phyloP scores from a whole-genome alignment of 2,888 invertebrate species.

The Trichogramma dendrolimi region DNA sequence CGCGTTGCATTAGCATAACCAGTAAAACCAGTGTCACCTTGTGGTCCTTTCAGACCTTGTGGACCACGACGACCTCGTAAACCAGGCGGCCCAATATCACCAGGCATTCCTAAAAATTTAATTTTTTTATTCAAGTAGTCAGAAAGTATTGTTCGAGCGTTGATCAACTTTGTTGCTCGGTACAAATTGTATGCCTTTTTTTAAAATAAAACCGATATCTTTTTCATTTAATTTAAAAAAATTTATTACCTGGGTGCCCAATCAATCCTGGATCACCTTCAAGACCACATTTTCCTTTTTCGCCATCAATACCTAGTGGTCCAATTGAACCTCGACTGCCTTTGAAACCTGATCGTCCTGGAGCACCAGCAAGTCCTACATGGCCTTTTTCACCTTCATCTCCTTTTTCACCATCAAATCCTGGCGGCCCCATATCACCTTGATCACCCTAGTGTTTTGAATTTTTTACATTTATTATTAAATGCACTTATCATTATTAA shows the following conservation, averaged over 20 bases:
- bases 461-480: background rate
- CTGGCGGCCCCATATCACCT: conserved; percentile 52
- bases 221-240: background rate
- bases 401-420: conserved; percentile 63
- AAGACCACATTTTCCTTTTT: conserved; percentile 49
- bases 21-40: conserved; percentile 54
- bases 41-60: conserved; percentile 57
- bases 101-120: conserved; percentile 44
- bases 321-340: conserved; percentile 55
- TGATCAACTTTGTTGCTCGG: background rate
- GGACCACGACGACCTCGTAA: conserved; percentile 57
- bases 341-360: conserved; percentile 55
- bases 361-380: conserved; percentile 39
- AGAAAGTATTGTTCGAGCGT: conserved; percentile 1
- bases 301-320: conserved; percentile 48
- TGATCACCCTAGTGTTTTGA: conserved; percentile 41
- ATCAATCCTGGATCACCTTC: conserved; percentile 54
- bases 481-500: background rate
- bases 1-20: conserved; percentile 45
- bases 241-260: conserved; percentile 54
- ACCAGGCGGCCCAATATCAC: conserved; percentile 49
- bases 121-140: background rate
- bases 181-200: background rate
- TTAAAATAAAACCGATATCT: background rate
- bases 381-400: conserved; percentile 50